These are phyloP conservation scores for Pheosia gnoma DNA, from an alignment of 2,888 invertebrate species.

Conservation along the genomic window DNA sequence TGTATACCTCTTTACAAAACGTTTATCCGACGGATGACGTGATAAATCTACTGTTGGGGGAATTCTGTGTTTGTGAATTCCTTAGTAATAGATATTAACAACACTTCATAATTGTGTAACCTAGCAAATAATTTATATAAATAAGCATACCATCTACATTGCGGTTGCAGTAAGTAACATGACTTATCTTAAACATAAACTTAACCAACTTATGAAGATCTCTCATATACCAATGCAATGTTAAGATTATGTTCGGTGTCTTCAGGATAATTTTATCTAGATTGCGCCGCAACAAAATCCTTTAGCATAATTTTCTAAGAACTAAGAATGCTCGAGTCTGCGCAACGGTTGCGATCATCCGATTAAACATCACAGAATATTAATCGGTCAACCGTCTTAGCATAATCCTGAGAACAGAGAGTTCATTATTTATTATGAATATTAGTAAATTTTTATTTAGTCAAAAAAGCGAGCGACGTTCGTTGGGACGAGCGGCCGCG, in stretches of 20 bases:
- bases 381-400: constrained; percentile 75
- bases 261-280: too few species aligned
- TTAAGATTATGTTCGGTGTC: too few species aligned
- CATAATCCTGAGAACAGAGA: constrained; percentile 75
- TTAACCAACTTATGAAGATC: too few species aligned
- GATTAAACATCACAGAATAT: constrained; percentile 60
- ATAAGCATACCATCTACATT: too few species aligned
- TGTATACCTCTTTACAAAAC: constrained; percentile 50
- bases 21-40: constrained; percentile 48
- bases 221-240: too few species aligned
- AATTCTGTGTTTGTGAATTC: constrained; percentile 23
- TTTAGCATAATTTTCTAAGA: too few species aligned
- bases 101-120: too few species aligned
- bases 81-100: not conserved
- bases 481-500: constrained; percentile 64
- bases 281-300: too few species aligned
- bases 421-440: constrained; percentile 85
- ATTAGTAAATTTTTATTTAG: constrained; percentile 84
- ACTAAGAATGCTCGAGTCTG: too few species aligned
- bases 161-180: too few species aligned
- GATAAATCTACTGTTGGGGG: constrained; percentile 42
- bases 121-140: too few species aligned
- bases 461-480: constrained; percentile 75
- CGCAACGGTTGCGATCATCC: constrained; percentile 44
- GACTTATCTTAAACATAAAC: too few species aligned